These are phyloP conservation scores for Lumbricus terrestris DNA, from an alignment of 2,888 invertebrate genomes.

Conservation along the genomic window DNA sequence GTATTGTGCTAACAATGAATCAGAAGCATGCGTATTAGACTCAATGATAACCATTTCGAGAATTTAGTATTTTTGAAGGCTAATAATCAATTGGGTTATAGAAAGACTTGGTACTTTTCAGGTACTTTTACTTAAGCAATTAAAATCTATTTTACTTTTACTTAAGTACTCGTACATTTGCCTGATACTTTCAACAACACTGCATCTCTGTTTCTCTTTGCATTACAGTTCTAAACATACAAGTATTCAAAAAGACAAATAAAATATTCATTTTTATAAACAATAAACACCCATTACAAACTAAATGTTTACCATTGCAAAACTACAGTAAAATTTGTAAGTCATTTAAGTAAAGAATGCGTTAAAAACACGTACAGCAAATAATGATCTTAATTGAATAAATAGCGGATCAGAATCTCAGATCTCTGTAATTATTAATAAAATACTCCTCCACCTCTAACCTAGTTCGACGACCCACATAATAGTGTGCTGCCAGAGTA, in stretches of 20 bases:
- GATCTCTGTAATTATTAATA: background rate
- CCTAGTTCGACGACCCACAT: background rate
- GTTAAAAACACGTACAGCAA: background rate
- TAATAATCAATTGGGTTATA: too few relatives aligned
- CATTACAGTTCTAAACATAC: background rate
- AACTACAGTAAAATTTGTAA: background rate
- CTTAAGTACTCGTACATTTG: too few relatives aligned
- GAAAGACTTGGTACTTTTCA: too few relatives aligned
- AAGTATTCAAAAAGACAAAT: background rate
- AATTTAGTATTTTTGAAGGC: too few relatives aligned
- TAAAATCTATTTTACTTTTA: too few relatives aligned
- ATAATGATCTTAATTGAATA: background rate
- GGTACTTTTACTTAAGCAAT: too few relatives aligned
- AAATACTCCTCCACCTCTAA: background rate
- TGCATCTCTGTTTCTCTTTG: background rate
- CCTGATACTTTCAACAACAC: too few relatives aligned
- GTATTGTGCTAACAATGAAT: too few relatives aligned
- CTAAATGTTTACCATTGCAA: background rate
- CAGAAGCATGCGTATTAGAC: too few relatives aligned
- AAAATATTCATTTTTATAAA: background rate
- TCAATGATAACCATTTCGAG: too few relatives aligned
- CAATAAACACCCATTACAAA: background rate
- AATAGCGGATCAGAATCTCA: background rate
- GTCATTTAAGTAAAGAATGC: background rate
- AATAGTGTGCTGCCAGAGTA: background rate